Conservation (phyloP, 2,113 vertebrate genomes). For the Rhegmatorhina hoffmannsi region DNA sequence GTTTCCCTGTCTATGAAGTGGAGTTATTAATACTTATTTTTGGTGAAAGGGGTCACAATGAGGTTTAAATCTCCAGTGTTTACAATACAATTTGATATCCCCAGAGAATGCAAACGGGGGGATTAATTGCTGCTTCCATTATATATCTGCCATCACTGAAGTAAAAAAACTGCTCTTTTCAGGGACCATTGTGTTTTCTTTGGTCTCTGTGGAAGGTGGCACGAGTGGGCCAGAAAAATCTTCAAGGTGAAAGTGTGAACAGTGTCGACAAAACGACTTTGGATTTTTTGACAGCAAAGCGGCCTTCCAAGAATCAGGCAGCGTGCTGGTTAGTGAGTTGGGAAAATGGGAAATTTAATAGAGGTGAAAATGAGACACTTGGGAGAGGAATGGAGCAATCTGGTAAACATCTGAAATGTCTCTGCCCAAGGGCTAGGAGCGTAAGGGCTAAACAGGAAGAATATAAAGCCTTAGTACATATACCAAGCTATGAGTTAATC, state of each 20-base stretch:
- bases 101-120: not conserved
- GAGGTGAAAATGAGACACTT: constrained; percentile 46
- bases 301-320: constrained; percentile 27
- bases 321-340: not conserved
- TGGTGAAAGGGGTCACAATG: not conserved
- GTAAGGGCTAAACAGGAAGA: constrained; percentile 38
- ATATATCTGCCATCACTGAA: not conserved
- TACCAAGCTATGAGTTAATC: constrained; percentile 41
- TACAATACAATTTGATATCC: not conserved
- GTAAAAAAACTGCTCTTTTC: not conserved
- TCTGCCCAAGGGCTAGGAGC: constrained; percentile 7
- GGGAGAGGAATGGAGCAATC: constrained; percentile 15
- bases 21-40: constrained; percentile 18
- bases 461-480: constrained; percentile 32
- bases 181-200: not conserved
- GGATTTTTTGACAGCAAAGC: not conserved
- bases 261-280: not conserved
- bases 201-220: not conserved
- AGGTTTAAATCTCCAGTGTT: constrained; percentile 2
- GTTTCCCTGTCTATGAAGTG: not conserved
- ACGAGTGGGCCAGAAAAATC: not conserved
- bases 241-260: not conserved
- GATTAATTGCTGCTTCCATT: not conserved
- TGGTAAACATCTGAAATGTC: constrained; percentile 52
- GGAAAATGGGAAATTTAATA: constrained; percentile 57